Conservation (phyloP, 2,113 vertebrate genomes). For the Gopherus flavomarginatus region DNA sequence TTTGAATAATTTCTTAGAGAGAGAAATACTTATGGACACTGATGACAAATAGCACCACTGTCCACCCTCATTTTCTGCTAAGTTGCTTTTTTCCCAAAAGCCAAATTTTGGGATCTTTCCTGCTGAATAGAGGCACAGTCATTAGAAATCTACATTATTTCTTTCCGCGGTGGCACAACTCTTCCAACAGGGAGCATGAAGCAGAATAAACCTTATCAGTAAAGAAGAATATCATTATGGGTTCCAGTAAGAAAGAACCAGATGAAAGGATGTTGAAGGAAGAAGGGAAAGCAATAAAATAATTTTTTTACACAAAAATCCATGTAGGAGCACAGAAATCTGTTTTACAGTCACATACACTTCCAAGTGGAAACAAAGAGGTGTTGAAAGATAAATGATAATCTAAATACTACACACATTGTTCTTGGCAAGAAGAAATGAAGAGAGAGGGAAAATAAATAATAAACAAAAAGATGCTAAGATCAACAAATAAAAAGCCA, state of each 20-base stretch:
- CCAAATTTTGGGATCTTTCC: background rate
- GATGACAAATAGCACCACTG: background rate
- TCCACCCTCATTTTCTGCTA: background rate
- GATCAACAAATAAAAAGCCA: background rate
- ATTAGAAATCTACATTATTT: slow-evolving; percentile 22
- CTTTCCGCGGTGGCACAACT: slow-evolving; percentile 6
- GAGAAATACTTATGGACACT: background rate
- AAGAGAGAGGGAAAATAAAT: slow-evolving; percentile 9
- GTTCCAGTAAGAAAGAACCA: background rate
- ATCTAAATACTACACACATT: background rate
- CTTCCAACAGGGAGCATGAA: background rate
- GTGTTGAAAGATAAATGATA: slow-evolving; percentile 13
- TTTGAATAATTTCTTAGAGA: background rate
- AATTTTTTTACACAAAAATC: slow-evolving; percentile 29
- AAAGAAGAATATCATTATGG: background rate
- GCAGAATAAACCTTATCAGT: slow-evolving; percentile 6
- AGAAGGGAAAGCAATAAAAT: slow-evolving; percentile 32
- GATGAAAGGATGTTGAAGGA: background rate
- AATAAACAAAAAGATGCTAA: background rate
- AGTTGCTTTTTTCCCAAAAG: background rate
- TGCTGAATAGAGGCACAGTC: background rate
- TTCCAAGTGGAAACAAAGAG: slow-evolving; percentile 40
- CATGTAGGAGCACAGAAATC: background rate
- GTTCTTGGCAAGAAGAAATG: slow-evolving; percentile 4
- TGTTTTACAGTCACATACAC: slow-evolving; percentile 14